phyloP scores from a whole-genome alignment of 2,888 invertebrate species.

The Sarcophaga caerulescens region DNA sequence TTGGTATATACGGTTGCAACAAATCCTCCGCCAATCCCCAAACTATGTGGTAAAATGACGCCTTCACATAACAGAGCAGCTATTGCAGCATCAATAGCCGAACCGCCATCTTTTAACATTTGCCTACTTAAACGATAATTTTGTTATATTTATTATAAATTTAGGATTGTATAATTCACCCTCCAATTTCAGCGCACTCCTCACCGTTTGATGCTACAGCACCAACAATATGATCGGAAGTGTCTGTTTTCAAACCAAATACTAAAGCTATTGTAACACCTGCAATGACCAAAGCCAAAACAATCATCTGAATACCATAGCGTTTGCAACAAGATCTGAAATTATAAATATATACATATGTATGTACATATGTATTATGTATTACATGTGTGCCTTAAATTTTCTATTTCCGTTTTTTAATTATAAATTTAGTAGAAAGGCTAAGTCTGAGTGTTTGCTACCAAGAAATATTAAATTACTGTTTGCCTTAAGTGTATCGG shows the following conservation, averaged over 20 bases:
- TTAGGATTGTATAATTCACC: constrained; percentile 78
- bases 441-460: too few relatives aligned
- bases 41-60: constrained; percentile 90
- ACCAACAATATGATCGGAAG: constrained; percentile 69
- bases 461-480: too few relatives aligned
- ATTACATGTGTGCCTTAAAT: too few relatives aligned
- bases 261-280: constrained; percentile 76
- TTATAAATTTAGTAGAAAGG: too few relatives aligned
- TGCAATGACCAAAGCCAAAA: constrained; percentile 71
- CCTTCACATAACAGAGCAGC: constrained; percentile 94
- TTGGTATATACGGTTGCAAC: constrained; percentile 91
- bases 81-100: constrained; percentile 93
- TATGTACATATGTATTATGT: too few relatives aligned
- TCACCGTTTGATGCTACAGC: constrained; percentile 88
- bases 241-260: constrained; percentile 73
- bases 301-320: too few relatives aligned
- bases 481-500: too few relatives aligned
- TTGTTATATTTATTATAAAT: neutral
- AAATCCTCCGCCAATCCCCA: constrained; percentile 95
- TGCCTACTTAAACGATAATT: constrained; percentile 80
- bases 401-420: too few relatives aligned
- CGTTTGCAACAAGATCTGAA: neutral
- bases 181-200: constrained; percentile 88
- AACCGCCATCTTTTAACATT: constrained; percentile 87
- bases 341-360: too few relatives aligned